Evolutionary conservation across 2,888 invertebrate genomes (phyloP), one percentile per base, ranked within the genome.

Genomic region (Drosophila tanythrix): DNA sequence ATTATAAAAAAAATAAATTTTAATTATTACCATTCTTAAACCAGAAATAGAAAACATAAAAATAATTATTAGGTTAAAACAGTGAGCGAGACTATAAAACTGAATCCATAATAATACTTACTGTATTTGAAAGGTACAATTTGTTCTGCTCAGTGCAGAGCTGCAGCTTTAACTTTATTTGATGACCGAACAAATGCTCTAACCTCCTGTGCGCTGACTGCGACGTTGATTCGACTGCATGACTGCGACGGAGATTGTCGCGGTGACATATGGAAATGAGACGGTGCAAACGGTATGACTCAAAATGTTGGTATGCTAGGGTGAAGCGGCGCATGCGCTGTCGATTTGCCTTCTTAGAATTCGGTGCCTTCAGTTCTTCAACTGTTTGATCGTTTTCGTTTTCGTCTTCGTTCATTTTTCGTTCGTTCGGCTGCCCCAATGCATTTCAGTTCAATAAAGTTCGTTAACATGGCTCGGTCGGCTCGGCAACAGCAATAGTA

Each of bases 221-320:
- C 58, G n/a, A 35, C 70, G 5, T n/a, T 46, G 55, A 33, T 66
- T 7, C 35, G 48, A 62, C 66, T 27, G 40, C 70, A n/a, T n/a
- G 65, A 40, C 56, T 11, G 3, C 61, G 18, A 29, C 70, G 1
- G 11, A 46, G 53, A 29, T 50, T 40, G 59, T 53, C 50, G 15
- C 35, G 62, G 71, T 82, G 85, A 84, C 82, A 82, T 82, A 82
- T 76, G 79, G 69, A 57, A 36, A 7, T n/a, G 36, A 55, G 27
- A 55, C 62, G 61, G 48, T 56, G 51, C 48, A 40, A 51, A 29
- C 29, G 51, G n/a, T 67, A 85, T 84, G 88, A 84, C 88, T 84
- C 88, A 84, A 85, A 76, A 66, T 65, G 59, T 80, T 65, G 88
- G 83, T 57, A 83, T 88, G 86, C 70, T 66, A 67, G 57, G 40